These are phyloP conservation scores for Alloscopus bannaensis DNA, from an alignment of 2,888 invertebrate genomes.

Conservation along the genomic window DNA sequence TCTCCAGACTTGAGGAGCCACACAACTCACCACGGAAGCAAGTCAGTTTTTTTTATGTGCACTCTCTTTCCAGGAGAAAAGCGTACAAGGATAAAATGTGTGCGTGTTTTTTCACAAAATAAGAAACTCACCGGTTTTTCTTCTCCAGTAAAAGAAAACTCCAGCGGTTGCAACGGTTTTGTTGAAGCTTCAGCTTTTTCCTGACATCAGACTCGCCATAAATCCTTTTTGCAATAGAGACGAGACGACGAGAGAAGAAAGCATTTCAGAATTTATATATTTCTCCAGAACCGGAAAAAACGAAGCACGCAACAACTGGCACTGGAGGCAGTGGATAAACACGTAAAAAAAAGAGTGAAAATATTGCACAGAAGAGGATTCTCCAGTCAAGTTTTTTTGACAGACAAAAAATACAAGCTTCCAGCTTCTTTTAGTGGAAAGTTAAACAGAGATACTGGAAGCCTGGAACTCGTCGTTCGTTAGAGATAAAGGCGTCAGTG, in stretches of 20 bases:
- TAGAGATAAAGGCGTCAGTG: constrained; percentile 13
- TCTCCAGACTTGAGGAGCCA: not conserved
- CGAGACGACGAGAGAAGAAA: constrained; percentile 41
- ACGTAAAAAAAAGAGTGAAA: constrained; percentile 35
- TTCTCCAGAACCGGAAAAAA: not conserved
- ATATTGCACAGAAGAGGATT: constrained; percentile 58
- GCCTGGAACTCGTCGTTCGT: not conserved
- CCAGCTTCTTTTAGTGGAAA: constrained; percentile 7
- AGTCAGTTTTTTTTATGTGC: not conserved
- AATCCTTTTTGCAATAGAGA: too few species aligned
- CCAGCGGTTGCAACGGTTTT: not conserved
- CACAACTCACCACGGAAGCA: constrained; percentile 22
- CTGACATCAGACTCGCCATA: constrained; percentile 56
- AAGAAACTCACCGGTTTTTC: constrained; percentile 5
- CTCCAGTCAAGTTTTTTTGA: constrained; percentile 56
- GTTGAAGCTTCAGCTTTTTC: constrained; percentile 43
- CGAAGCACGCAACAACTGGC: too few species aligned
- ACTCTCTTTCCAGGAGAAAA: constrained; percentile 11
- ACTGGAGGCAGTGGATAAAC: constrained; percentile 9
- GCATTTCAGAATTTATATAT: constrained; percentile 6
- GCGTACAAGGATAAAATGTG: not conserved
- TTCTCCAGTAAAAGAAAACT: not conserved
- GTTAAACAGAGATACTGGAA: constrained; percentile 24
- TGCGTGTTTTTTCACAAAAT: constrained; percentile 2
- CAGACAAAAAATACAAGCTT: constrained; percentile 53